Conservation (phyloP, 1,140 invertebrate genomes). For the Listronotus oregonensis region DNA sequence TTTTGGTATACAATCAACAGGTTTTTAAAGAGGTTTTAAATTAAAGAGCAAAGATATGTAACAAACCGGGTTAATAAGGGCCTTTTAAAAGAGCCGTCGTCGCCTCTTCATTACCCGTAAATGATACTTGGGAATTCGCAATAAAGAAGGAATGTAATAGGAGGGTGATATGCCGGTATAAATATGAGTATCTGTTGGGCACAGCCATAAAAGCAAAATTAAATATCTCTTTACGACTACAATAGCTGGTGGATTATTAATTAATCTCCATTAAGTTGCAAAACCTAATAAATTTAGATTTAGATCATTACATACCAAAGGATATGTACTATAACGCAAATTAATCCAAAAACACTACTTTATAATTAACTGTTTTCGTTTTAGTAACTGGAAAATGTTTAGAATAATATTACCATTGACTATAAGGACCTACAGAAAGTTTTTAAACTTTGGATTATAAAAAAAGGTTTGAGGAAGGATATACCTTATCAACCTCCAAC, state of each 20-base stretch:
- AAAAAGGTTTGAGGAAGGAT: too few relatives aligned
- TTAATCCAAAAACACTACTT: too few relatives aligned
- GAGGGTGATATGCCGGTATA: slow-evolving; percentile 41
- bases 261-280: slow-evolving; percentile 14
- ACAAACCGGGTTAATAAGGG: slow-evolving; percentile 26
- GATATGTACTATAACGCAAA: too few relatives aligned
- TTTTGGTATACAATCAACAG: slow-evolving; percentile 25
- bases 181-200: slow-evolving; percentile 47
- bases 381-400: too few relatives aligned
- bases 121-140: slow-evolving; percentile 56
- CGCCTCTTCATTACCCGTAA: slow-evolving; percentile 52
- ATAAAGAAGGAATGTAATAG: slow-evolving; percentile 51
- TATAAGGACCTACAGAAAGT: too few relatives aligned
- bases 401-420: too few relatives aligned
- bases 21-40: slow-evolving; percentile 24
- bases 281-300: slow-evolving; percentile 13
- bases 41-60: slow-evolving; percentile 30
- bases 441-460: too few relatives aligned
- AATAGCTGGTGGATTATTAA: slow-evolving; percentile 19
- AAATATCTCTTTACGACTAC: slow-evolving; percentile 23
- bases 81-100: slow-evolving; percentile 42
- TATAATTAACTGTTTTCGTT: too few relatives aligned
- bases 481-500: too few relatives aligned
- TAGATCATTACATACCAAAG: too few relatives aligned
- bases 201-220: slow-evolving; percentile 33